Evolutionary conservation across 35 echinoderm and acorn worm species (phyloP), one percentile per base, ranked within the genome.

Genomic region (Ophioderma brevispina): DNA sequence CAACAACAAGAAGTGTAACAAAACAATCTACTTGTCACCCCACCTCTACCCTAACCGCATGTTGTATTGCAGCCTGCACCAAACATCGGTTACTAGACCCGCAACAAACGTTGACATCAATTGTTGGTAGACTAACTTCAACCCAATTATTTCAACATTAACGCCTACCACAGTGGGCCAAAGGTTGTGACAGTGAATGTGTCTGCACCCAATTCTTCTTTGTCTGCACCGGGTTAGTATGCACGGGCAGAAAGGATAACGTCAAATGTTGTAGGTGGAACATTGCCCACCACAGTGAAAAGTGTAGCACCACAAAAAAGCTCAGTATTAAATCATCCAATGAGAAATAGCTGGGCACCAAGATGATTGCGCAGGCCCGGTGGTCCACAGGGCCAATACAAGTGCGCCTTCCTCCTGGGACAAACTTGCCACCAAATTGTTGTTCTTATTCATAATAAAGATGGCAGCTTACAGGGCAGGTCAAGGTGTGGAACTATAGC

Each of bases 311-410:
- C 91, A 31, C 95, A n/a, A n/a, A n/a, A n/a, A n/a, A 87, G 81
- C 36, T 41, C 31, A 25, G 81, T 92, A 39, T 38, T 94, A 85
- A 79, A 86, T 1, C 96, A 98, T 70, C 90, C 85, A 64, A 43
- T 98, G 0, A 77, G 96, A 39, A n/a, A 94, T 98, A 70, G 63
- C 89, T 6, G 89, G 80, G 18, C 96, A 84, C 39, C 96, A 94
- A 80, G n/a, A 76, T 98, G 49, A 98, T 98, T 63, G 96, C 96
- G 19, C 96, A 88, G 96, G 38, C 96, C 93, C n/a, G 87, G 93
- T 36, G 92, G 89, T 64, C 77, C 33, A 15, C 59, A 25, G 59
- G 59, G n/a, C 59, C 10, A 25, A 70, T 98, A n/a, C 92, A 94
- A 70, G 85, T 94, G 15, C 93, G 96, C 40, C 83, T 98, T 18